Conservation (phyloP, 2,113 vertebrate species). For the Catagonus wagneri region DNA sequence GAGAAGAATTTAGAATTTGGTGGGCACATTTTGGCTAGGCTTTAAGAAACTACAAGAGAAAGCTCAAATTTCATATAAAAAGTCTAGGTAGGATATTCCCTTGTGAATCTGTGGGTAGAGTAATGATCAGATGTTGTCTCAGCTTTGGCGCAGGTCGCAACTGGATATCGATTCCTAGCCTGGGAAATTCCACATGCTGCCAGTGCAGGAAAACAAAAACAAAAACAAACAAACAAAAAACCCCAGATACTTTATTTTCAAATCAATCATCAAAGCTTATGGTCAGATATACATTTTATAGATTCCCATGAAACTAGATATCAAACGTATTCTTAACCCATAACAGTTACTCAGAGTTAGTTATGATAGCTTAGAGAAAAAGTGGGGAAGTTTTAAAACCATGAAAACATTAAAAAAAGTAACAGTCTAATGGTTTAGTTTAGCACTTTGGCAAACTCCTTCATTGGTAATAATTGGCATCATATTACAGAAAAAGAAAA, state of each 20-base stretch:
- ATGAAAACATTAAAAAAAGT: neutral
- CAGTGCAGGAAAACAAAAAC: no score
- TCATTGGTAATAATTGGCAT: neutral
- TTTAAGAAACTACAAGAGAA: constrained; percentile 2
- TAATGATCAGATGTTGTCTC: no score
- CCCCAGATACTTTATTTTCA: neutral
- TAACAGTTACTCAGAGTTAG: neutral
- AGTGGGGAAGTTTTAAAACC: neutral
- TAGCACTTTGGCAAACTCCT: neutral
- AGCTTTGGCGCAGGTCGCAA: no score
- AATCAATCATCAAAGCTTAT: neutral
- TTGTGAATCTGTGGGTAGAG: no score
- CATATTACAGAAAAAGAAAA: neutral
- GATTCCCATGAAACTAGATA: neutral
- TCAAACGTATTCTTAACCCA: neutral
- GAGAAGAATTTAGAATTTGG: neutral
- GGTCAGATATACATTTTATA: neutral
- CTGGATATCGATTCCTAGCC: no score
- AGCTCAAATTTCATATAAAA: neutral
- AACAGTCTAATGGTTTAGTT: neutral
- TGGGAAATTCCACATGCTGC: no score
- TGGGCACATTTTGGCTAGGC: neutral
- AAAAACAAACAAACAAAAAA: neutral
- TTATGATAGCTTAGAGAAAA: neutral
- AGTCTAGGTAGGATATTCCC: no score